Conservation (phyloP, 1,140 invertebrate genomes). For the Tetramorium simillimum region DNA sequence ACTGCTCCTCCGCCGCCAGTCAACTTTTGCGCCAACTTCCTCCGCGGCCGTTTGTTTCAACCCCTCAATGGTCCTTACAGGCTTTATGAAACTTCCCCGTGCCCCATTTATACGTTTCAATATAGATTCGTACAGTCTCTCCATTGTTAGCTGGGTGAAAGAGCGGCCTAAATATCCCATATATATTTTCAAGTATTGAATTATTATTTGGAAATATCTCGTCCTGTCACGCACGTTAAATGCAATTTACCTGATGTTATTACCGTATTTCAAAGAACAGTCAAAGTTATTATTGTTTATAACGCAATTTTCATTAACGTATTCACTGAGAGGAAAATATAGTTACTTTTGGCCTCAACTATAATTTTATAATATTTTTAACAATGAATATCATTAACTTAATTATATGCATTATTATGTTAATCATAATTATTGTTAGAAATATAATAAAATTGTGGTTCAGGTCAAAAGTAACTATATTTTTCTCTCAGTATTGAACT, state of each 20-base stretch:
- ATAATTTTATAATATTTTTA: too few relatives aligned
- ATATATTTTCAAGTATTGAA: slow-evolving; percentile 19
- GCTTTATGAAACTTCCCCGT: slow-evolving; percentile 1
- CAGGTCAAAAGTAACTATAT: too few relatives aligned
- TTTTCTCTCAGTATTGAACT: too few relatives aligned
- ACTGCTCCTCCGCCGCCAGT: slow-evolving; percentile 17
- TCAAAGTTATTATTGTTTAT: neutral
- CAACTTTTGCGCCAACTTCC: slow-evolving; percentile 48
- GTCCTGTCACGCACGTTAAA: neutral
- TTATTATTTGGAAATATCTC: neutral
- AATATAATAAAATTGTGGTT: too few relatives aligned
- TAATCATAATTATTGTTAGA: too few relatives aligned
- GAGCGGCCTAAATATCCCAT: slow-evolving; percentile 9
- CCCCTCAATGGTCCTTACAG: slow-evolving; percentile 26
- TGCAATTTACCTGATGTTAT: neutral
- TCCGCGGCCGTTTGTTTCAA: slow-evolving; percentile 40
- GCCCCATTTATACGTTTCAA: slow-evolving; percentile 27
- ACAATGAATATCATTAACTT: too few relatives aligned
- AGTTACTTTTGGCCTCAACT: too few relatives aligned
- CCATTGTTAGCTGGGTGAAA: neutral
- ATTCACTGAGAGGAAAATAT: neutral
- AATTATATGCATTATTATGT: too few relatives aligned
- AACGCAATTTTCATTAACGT: neutral
- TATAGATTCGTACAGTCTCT: neutral
- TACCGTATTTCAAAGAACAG: neutral